These are phyloP conservation scores for Gryon sp. DNA, from an alignment of 1,140 invertebrate genomes.

Conservation along the genomic window DNA sequence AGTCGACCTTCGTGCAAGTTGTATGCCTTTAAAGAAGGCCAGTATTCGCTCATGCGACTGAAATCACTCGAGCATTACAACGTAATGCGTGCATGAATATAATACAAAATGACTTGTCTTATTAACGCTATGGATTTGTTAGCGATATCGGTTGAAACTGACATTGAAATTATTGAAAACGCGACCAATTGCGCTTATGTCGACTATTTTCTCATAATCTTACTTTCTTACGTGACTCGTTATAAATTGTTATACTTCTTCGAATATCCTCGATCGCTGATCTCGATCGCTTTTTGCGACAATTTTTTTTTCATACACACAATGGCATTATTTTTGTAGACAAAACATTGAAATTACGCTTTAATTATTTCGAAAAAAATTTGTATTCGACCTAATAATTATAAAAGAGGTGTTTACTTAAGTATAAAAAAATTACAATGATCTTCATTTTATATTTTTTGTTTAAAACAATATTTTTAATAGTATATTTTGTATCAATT, in stretches of 20 bases:
- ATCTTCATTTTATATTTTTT: too few species aligned
- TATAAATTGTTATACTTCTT: constrained; percentile 39
- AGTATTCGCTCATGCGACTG: constrained; percentile 52
- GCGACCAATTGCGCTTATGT: constrained; percentile 48
- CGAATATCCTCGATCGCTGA: constrained; percentile 46
- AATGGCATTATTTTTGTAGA: constrained; percentile 11
- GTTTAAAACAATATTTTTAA: too few species aligned
- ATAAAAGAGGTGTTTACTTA: too few species aligned
- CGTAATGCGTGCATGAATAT: constrained; percentile 59
- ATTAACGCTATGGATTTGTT: constrained; percentile 54
- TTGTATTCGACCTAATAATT: too few species aligned
- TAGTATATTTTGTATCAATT: too few species aligned
- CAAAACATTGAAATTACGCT: not conserved
- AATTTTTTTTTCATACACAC: constrained; percentile 20
- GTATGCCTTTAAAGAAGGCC: constrained; percentile 50
- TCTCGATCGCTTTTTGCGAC: constrained; percentile 45
- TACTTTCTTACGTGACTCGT: constrained; percentile 43
- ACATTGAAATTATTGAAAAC: constrained; percentile 64
- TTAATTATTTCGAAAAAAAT: not conserved
- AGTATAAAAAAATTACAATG: too few species aligned
- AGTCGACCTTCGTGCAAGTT: constrained; percentile 31
- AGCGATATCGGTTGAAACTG: constrained; percentile 47
- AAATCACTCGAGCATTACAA: constrained; percentile 62
- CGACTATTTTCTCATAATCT: constrained; percentile 57
- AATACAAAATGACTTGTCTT: constrained; percentile 56